A percentile compares a stretch with the other conserved stretches of the same genome.
phyloP scores from a whole-genome alignment of 2,888 invertebrate genomes.

The Coronaproctus castanopsis region DNA sequence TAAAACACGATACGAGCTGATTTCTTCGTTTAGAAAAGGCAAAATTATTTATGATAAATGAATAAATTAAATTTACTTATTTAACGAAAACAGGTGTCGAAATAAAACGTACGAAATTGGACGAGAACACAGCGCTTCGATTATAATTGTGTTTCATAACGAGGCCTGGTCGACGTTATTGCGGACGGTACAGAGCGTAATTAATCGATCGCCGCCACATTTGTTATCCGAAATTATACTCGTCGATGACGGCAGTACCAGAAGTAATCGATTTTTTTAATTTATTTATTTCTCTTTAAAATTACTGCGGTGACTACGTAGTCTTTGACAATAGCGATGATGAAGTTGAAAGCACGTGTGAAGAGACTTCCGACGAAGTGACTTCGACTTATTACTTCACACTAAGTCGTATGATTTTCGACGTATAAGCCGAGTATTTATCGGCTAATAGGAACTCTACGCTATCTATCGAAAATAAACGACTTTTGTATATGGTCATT shows the following conservation, averaged over 20 bases:
- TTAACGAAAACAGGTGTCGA: slow-evolving; percentile 49
- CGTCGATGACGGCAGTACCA: slow-evolving; percentile 72
- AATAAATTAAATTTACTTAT: too few species aligned
- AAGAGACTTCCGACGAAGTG: not conserved
- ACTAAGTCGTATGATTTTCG: too few species aligned
- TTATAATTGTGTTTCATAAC: slow-evolving; percentile 95
- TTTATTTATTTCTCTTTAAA: not conserved
- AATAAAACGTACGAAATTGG: slow-evolving; percentile 33
- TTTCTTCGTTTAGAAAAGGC: too few species aligned
- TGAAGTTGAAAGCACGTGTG: too few species aligned
- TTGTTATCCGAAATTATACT: slow-evolving; percentile 66
- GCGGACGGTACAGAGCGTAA: slow-evolving; percentile 83
- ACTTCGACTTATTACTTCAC: not conserved
- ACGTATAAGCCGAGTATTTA: too few species aligned
- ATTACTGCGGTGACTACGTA: not conserved
- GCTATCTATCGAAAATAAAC: too few species aligned
- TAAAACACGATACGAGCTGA: too few species aligned
- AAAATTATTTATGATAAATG: too few species aligned
- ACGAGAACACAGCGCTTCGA: slow-evolving; percentile 64
- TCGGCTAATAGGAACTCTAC: too few species aligned
- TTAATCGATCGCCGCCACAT: slow-evolving; percentile 59
- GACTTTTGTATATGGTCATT: too few species aligned
- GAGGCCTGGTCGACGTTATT: slow-evolving; percentile 96
- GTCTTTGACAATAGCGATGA: too few species aligned
- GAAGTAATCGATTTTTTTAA: slow-evolving; percentile 34